phyloP scores from a whole-genome alignment of 2,113 vertebrate species.

The Calyptomena viridis region DNA sequence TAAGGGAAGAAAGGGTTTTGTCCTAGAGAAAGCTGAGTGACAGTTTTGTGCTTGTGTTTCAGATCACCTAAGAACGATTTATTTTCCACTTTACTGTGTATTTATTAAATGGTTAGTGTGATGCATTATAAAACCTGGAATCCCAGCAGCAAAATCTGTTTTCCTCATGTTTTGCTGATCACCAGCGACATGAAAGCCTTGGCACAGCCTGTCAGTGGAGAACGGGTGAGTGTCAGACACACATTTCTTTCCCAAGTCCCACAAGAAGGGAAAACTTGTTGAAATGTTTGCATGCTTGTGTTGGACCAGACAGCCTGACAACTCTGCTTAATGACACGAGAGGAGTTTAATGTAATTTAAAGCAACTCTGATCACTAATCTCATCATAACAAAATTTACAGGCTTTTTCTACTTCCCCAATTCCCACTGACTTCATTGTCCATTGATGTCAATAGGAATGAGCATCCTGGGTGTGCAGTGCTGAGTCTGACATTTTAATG shows the following conservation, averaged over 20 bases:
- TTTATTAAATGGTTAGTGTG: not conserved
- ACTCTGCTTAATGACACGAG: not conserved
- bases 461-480: not conserved
- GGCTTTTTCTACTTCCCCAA: not conserved
- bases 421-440: not conserved
- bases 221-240: not conserved
- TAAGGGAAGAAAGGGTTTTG: not conserved
- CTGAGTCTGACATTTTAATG: constrained; percentile 37
- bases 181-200: not conserved
- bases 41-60: not conserved
- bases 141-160: not conserved
- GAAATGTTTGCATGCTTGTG: not conserved
- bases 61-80: not conserved
- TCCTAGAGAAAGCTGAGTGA: not conserved
- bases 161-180: not conserved
- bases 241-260: not conserved
- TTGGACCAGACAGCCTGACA: not conserved
- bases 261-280: not conserved
- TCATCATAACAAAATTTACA: not conserved
- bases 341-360: not conserved
- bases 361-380: not conserved
- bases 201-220: not conserved
- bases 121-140: not conserved
- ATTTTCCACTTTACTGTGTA: not conserved
- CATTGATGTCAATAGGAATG: not conserved